Base-by-base conservation (phyloP, 1,140 invertebrate species). In the Megalopta genalis region DNA sequence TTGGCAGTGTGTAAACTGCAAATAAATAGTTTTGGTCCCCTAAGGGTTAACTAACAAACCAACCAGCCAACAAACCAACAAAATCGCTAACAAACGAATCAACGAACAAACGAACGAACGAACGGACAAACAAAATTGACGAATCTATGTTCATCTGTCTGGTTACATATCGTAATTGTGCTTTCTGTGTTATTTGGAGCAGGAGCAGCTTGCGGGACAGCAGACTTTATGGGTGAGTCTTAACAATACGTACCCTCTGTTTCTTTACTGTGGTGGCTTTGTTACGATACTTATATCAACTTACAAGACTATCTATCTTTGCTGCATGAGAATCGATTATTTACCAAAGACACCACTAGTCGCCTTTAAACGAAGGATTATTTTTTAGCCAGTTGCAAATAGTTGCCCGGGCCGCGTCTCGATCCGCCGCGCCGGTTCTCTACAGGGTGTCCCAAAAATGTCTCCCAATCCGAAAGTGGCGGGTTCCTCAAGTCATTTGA, bases 191-290 rank as follows among this genome's bases (percentile, higher is more conserved):
- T 88, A 81, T 88, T 83, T 84, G 86, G 88, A 88, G 87, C 90
- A 95, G 95, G 94, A 93, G 93, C 91, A 95, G 95, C 93, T 95
- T 96, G 91, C 94, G 95, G 91, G 95, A 96, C 91, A 96, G 95
- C 94, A 95, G 95, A 93, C 93, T 96, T 92, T 96, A 96, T 92
- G 95, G 95, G 95, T 96, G 93, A 96, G 95, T 95, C 79, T 74
- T 64, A 77, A 66, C 59, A 82, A 85, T 62, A 82, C 54, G 65
- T 71, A 78, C 14, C 74, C 69, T 57, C 59, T 71, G 72, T 16
- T 83, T n/a, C n/a, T n/a, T 86, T 57, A 86, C 66, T 81, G 78
- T 84, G 84, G 84, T 86, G 78, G 81, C 88, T 83, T 84, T 83
- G 72, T 83, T 88, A 81, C 73, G 49, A 76, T 83, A 74, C 39